Percentiles rank a stretch among this genome's conserved stretches.
Evolutionary conservation across 2,888 invertebrate genomes (phyloP).

Genomic region (Lycaena phlaeas): DNA sequence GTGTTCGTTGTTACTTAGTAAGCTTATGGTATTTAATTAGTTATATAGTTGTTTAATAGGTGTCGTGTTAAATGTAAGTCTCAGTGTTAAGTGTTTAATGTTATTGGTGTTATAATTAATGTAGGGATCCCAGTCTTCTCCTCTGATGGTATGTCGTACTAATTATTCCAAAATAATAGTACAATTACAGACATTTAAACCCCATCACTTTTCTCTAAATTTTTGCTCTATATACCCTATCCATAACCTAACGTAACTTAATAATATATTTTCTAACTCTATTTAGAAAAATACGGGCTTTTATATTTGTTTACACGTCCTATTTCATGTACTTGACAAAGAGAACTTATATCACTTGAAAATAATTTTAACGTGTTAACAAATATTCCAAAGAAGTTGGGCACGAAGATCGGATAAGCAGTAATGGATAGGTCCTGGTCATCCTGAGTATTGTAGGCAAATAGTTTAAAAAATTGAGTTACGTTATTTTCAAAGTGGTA

Average conservation of each 20-base stretch:
- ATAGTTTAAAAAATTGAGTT: not conserved
- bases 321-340: not conserved
- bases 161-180: too few relatives aligned
- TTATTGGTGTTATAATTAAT: conserved; percentile 2
- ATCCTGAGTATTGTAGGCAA: not conserved
- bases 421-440: not conserved
- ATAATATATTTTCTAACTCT: too few relatives aligned
- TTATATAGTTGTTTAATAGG: not conserved
- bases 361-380: not conserved
- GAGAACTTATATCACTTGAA: not conserved
- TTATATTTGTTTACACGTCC: not conserved
- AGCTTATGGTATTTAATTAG: too few relatives aligned
- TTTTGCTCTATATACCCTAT: too few relatives aligned
- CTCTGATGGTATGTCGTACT: too few relatives aligned
- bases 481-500: not conserved
- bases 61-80: not conserved
- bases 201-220: too few relatives aligned
- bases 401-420: not conserved
- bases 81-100: not conserved
- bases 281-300: too few relatives aligned
- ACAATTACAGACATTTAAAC: too few relatives aligned
- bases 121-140: too few relatives aligned
- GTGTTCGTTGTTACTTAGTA: too few relatives aligned
- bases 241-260: too few relatives aligned
- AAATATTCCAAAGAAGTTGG: too few relatives aligned